A percentile compares a stretch with the other conserved stretches of the same genome.
phyloP scores from a whole-genome alignment of 1,140 invertebrate species.

The Hyles vespertilio region DNA sequence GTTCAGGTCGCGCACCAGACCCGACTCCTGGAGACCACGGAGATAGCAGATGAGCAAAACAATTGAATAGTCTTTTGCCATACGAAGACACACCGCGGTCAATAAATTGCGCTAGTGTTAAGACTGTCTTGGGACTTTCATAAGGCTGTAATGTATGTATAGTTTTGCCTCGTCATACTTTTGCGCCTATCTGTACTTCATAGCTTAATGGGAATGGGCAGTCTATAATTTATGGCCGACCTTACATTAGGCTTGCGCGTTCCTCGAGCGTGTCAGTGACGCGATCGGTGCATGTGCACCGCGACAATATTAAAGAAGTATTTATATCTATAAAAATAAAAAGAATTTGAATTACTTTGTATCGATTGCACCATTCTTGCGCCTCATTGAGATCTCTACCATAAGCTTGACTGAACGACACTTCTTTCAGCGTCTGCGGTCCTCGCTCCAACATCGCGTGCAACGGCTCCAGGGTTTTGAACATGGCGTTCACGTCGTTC shows the following conservation, averaged over 20 bases:
- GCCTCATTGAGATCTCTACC: conserved; percentile 95
- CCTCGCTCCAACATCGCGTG: conserved; percentile 96
- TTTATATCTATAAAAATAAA: conserved; percentile 3
- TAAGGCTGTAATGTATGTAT: no score
- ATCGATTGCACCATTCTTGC: conserved; percentile 94
- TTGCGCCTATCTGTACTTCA: no score
- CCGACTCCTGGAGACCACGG: conserved; percentile 75
- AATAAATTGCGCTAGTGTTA: no score
- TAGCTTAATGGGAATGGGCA: no score
- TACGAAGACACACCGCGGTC: no score
- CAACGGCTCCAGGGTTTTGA: conserved; percentile 94
- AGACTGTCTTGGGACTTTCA: no score
- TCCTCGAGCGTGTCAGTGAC: no score
- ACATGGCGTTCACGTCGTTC: conserved; percentile 95
- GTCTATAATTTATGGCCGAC: no score
- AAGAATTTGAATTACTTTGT: conserved; percentile 76
- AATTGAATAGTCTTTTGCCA: no score
- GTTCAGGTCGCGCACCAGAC: conserved; percentile 92
- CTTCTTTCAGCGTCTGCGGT: conserved; percentile 97
- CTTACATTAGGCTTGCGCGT: no score
- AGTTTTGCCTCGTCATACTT: no score
- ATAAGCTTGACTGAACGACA: conserved; percentile 97
- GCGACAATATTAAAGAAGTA: background rate
- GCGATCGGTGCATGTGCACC: no score
- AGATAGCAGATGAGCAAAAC: background rate